These are phyloP conservation scores for Apocheima hispidaria DNA, from an alignment of 2,888 invertebrate genomes.

Conservation along the genomic window DNA sequence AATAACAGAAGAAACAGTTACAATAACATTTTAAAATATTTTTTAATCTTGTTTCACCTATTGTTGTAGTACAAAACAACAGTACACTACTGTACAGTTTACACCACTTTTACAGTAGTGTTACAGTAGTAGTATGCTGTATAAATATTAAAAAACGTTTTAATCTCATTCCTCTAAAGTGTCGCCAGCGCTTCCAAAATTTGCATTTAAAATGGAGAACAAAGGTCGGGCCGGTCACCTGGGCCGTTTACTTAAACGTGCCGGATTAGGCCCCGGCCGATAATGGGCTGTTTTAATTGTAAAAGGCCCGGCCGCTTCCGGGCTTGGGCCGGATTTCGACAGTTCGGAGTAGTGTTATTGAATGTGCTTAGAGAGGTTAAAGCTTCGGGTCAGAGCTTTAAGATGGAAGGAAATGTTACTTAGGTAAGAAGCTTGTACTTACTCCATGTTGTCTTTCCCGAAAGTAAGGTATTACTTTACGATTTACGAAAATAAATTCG, in stretches of 20 bases:
- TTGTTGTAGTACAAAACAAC: no score
- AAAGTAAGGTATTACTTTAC: no score
- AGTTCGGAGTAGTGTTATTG: constrained; percentile 40
- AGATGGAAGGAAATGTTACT: constrained; percentile 11
- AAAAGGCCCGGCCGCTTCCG: constrained; percentile 50
- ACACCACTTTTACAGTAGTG: no score
- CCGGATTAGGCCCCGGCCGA: constrained; percentile 68
- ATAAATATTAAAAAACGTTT: constrained; percentile 24
- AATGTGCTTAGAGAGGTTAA: constrained; percentile 42
- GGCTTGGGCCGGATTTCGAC: constrained; percentile 41
- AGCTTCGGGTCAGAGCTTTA: constrained; percentile 19
- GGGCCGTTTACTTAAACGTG: constrained; percentile 62
- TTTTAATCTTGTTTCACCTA: no score
- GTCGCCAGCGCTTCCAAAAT: constrained; percentile 47
- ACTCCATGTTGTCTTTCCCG: neutral
- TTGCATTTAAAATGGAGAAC: constrained; percentile 63
- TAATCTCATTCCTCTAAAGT: constrained; percentile 42
- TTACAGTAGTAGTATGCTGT: no score
- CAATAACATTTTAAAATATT: no score
- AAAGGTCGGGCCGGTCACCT: constrained; percentile 65
- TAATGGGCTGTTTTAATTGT: constrained; percentile 72
- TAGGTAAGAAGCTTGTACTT: constrained; percentile 17
- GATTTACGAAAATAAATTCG: no score
- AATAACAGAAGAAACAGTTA: no score
- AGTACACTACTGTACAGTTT: no score